These are phyloP conservation scores for Enoplosus armatus DNA, from an alignment of 2,797 vertebrate species.

Conservation along the genomic window DNA sequence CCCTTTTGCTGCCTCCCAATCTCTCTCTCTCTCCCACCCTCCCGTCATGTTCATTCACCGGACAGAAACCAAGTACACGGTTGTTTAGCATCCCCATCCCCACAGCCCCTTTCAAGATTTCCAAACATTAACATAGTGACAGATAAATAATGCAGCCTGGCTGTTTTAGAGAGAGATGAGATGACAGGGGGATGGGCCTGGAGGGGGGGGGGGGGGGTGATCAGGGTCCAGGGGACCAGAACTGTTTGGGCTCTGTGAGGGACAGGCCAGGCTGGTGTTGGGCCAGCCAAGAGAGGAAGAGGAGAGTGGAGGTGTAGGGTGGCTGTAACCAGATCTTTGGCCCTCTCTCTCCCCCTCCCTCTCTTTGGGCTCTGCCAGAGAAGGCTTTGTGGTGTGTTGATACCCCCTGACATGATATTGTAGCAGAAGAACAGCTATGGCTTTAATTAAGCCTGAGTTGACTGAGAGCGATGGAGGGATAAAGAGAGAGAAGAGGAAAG, in stretches of 20 bases:
- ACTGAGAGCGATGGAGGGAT: conserved; percentile 64
- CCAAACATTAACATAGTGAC: conserved; percentile 67
- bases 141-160: conserved; percentile 73
- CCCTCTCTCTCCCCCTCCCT: conserved; percentile 4
- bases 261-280: conserved; percentile 41
- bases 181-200: conserved; percentile 42
- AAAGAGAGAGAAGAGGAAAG: conserved; percentile 17
- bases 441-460: conserved; percentile 79
- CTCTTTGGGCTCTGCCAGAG: conserved; percentile 54
- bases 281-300: conserved; percentile 55
- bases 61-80: conserved; percentile 42
- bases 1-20: neutral
- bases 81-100: conserved; percentile 47
- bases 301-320: conserved; percentile 73
- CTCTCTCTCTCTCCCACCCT: neutral
- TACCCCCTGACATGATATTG: conserved; percentile 78
- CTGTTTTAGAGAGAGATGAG: conserved; percentile 66
- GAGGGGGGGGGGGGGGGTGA: neutral
- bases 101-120: conserved; percentile 49
- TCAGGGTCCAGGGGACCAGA: conserved; percentile 41
- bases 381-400: conserved; percentile 76
- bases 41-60: conserved; percentile 29
- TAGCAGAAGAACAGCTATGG: conserved; percentile 73
- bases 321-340: conserved; percentile 74
- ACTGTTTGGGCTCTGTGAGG: conserved; percentile 46